A percentile compares a stretch with the other conserved stretches of the same genome.
Evolutionary conservation across 1,140 invertebrate genomes (phyloP).

Genomic region (Araneus ventricosus): DNA sequence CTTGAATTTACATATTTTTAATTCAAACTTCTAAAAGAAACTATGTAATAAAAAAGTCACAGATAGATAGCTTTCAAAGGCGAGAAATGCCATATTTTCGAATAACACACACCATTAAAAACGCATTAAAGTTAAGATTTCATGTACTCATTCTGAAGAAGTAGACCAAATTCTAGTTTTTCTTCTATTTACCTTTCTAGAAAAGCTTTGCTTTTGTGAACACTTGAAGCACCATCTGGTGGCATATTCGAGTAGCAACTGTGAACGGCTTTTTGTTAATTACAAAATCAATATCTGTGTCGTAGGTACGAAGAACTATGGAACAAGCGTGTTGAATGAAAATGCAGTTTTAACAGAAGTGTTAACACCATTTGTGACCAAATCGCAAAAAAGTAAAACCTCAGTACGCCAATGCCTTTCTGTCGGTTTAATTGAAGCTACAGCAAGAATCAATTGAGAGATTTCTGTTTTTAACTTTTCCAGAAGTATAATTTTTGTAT

Average conservation of each 20-base stretch:
- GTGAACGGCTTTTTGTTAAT: constrained; percentile 63
- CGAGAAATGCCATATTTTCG: constrained; percentile 13
- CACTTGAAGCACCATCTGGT: constrained; percentile 50
- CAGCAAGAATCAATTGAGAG: constrained; percentile 3
- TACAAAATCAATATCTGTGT: constrained; percentile 70
- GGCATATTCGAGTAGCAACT: constrained; percentile 50
- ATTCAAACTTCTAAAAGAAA: constrained; percentile 4
- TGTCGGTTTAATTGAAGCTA: constrained; percentile 29
- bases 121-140: constrained; percentile 50
- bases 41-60: background rate
- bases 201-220: constrained; percentile 33
- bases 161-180: constrained; percentile 8
- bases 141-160: constrained; percentile 28
- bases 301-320: constrained; percentile 24
- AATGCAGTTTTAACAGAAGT: constrained; percentile 34
- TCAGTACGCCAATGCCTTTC: background rate
- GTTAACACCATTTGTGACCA: constrained; percentile 53
- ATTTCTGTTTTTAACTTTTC: background rate
- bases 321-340: constrained; percentile 47
- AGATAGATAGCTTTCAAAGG: background rate
- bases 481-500: background rate
- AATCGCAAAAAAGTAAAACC: constrained; percentile 27
- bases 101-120: constrained; percentile 46
- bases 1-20: constrained; percentile 3
- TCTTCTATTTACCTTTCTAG: constrained; percentile 18